Conservation (phyloP, 2,888 invertebrate genomes). For the Adela reaumurella region DNA sequence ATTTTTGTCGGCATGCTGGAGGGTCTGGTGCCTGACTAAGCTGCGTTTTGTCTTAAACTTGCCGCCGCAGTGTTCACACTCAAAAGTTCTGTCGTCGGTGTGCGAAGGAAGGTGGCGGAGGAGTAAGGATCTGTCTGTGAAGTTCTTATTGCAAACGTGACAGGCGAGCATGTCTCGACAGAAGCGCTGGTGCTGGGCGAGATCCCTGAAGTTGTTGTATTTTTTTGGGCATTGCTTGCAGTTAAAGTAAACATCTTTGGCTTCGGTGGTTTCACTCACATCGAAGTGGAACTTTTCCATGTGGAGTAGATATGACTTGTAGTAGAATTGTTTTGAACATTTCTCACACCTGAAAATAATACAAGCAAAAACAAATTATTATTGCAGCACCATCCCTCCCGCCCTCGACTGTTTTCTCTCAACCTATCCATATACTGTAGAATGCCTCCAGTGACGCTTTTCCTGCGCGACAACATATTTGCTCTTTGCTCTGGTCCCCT, state of each 20-base stretch:
- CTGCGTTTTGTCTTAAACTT: constrained; percentile 30
- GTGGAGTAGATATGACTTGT: constrained; percentile 24
- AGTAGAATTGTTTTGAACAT: constrained; percentile 28
- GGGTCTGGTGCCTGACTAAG: constrained; percentile 32
- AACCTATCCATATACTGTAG: too few relatives aligned
- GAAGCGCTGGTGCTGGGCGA: constrained; percentile 42
- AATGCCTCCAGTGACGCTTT: too few relatives aligned
- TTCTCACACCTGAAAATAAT: constrained; percentile 30
- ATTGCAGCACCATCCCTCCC: too few relatives aligned
- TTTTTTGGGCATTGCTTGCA: constrained; percentile 34
- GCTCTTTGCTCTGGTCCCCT: too few relatives aligned
- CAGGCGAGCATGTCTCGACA: constrained; percentile 42
- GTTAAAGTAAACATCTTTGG: constrained; percentile 32
- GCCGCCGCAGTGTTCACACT: constrained; percentile 46
- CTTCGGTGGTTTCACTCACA: constrained; percentile 8
- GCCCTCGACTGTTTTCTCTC: too few relatives aligned
- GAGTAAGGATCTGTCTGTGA: constrained; percentile 40
- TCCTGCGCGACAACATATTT: too few relatives aligned
- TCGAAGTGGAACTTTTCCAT: constrained; percentile 38
- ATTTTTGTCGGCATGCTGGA: constrained; percentile 24
- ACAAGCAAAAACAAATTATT: too few relatives aligned
- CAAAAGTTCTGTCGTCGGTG: constrained; percentile 37
- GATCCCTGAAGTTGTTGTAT: constrained; percentile 39
- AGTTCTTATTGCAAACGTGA: constrained; percentile 53
- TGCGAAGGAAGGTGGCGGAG: constrained; percentile 33